These are phyloP conservation scores for Vireo altiloquus DNA, from an alignment of 2,113 vertebrate species.

Conservation along the genomic window DNA sequence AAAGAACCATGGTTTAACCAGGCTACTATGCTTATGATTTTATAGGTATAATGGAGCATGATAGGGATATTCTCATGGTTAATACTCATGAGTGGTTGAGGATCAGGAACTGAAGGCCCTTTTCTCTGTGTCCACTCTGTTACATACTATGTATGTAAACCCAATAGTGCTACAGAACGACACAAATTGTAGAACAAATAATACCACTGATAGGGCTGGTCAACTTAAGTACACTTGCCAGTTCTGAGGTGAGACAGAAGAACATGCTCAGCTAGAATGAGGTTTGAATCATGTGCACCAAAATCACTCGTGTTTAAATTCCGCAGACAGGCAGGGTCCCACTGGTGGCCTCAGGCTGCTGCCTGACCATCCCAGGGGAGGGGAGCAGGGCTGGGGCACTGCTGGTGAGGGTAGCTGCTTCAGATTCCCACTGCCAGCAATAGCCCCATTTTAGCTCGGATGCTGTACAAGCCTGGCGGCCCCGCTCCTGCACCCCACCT, in stretches of 20 bases:
- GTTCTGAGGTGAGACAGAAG: not conserved
- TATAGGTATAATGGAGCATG: not conserved
- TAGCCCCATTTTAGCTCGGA: not conserved
- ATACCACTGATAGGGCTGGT: not conserved
- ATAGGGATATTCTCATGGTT: not conserved
- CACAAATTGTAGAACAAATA: not conserved
- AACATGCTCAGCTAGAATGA: not conserved
- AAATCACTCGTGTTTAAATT: not conserved
- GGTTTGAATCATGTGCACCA: not conserved
- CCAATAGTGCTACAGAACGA: not conserved
- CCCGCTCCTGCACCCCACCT: accelerated
- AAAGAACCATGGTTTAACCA: not conserved
- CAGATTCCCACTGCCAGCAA: not conserved
- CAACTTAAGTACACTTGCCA: not conserved
- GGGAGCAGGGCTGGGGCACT: not conserved
- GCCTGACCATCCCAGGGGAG: not conserved
- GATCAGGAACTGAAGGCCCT: not conserved
- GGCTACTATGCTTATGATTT: not conserved
- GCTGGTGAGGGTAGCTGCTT: not conserved
- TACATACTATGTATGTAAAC: not conserved
- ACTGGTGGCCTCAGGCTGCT: accelerated
- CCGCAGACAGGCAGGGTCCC: not conserved
- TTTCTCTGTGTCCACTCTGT: not conserved
- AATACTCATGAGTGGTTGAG: not conserved
- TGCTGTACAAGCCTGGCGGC: not conserved